Conservation (phyloP, 2,113 vertebrate genomes). For the Cichladusa arquata region DNA sequence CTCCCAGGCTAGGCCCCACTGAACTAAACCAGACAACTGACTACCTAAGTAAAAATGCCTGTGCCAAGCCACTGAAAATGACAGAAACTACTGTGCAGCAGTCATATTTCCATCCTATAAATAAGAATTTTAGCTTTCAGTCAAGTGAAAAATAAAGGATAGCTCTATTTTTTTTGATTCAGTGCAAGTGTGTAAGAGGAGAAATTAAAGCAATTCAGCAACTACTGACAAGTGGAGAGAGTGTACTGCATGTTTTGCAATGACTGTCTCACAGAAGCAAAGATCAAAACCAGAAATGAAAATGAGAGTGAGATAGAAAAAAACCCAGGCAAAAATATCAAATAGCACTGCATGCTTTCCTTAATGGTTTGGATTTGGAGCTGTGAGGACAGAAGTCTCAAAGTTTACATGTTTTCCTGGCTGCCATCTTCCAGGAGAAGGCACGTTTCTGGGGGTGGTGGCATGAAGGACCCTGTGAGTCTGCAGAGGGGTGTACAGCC, state of each 20-base stretch:
- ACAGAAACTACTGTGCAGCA: neutral
- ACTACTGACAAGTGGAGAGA: neutral
- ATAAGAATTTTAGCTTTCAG: neutral
- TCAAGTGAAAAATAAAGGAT: neutral
- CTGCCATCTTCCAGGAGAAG: neutral
- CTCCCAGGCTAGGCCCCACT: neutral
- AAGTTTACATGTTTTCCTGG: neutral
- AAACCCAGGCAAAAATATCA: neutral
- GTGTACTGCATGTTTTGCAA: neutral
- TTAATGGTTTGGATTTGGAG: neutral
- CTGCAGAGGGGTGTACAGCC: neutral
- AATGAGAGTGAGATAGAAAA: neutral
- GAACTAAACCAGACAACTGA: neutral
- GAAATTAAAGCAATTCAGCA: neutral
- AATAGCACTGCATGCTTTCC: neutral
- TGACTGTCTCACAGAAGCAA: neutral
- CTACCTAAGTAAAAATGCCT: neutral
- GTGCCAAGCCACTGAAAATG: neutral
- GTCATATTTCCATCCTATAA: neutral
- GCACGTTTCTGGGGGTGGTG: neutral
- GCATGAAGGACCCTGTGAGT: neutral
- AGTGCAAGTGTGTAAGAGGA: neutral
- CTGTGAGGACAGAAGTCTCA: neutral
- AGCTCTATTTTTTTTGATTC: neutral
- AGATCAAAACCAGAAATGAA: conserved; percentile 41